Evolutionary conservation across 2,888 invertebrate genomes (phyloP), one percentile per base, ranked within the genome.

Genomic region (Lomographa bimaculata): DNA sequence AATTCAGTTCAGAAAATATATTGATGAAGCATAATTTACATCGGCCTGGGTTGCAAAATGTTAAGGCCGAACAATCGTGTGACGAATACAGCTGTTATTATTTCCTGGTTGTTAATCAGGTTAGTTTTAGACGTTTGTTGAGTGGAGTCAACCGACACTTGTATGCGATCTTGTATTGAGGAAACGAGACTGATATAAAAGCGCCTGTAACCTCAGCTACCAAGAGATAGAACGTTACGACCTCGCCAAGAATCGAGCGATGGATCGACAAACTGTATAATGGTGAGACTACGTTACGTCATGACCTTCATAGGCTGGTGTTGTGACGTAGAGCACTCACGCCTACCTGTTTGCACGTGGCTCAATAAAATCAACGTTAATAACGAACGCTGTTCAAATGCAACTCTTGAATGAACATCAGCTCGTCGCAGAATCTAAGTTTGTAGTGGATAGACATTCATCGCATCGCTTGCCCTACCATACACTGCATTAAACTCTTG

Each of bases 271-370:
- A 71, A 74, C 74, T 72, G 71, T 75, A 77, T 73, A 77, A 75
- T 79, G 73, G 76, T 74, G 73, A 77, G 74, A 75, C 69, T 78
- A 64, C 69, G 67, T 77, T 79, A 85, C 83, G 80, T 82, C 83
- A 82, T 77, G 83, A 78, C 85, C 86, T 85, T 83, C 81, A 67
- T 71, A 67, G 66, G 69, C 73, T 66, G 65, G 64, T 62, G 66
- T 61, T 60, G 70, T 83, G 83, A 84, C 83, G 83, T 83, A 64
- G 70, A 56, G 60, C 70, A 69, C 65, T 75, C 73, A 76, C 79
- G 76, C 80, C 82, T 77, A 77, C 73, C 64, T 71, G 63, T 71
- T 71, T 64, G 68, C 80, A 80, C 75, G 78, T 79, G 75, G 75
- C 65, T 67, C 58, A 62, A 66, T 72, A 64, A 71, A 71, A 57